Base-by-base conservation (phyloP, 2,888 invertebrate genomes). In the Diarsia dahlii region DNA sequence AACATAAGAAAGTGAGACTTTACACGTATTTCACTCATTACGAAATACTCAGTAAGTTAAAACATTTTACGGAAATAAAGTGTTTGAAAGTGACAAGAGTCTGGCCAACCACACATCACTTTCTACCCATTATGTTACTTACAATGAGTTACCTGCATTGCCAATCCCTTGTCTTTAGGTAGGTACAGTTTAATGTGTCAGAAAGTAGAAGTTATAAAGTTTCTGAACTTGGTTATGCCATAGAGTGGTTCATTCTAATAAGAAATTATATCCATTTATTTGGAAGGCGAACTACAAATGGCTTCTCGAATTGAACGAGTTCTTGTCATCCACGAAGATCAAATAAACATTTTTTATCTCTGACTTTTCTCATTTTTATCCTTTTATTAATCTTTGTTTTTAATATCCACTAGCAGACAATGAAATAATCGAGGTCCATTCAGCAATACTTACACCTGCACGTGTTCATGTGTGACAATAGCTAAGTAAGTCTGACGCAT, bases 11-110 rank as follows among this genome's bases (percentile, higher is more conserved):
- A 23, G 52, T 45, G 6, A 60, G 18, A 28, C n/a, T 74, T 74
- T 12, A 48, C 45, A 58, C 20, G 20, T 78, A 23, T 54, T 66
- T 48, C 45, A n/a, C 20, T 34, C 8, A 23, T 80, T 82, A 78
- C 82, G 78, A 54, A 82, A 82, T 60, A 48, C 64, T n/a, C n/a
- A 45, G 10, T 13, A 13, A 45, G 46, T 56, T 52, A 82, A 65
- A 54, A 70, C 68, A 63, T 72, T 84, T 84, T 60, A 63, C 52
- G 77, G 77, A 71, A 81, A 77, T 73, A 68, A 81, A 71, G 75
- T 48, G 63, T 84, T 84, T 84, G 70, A 84, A 76, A 76, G 70
- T 71, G 39, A 81, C 82, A 72, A 54, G 68, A 58, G 65, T 28
- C 18, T 75, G 54, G 65, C 34, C 66, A 72, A 68, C 74, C 60